Conservation (phyloP, 2,888 invertebrate genomes). For the Sinelater perroti region DNA sequence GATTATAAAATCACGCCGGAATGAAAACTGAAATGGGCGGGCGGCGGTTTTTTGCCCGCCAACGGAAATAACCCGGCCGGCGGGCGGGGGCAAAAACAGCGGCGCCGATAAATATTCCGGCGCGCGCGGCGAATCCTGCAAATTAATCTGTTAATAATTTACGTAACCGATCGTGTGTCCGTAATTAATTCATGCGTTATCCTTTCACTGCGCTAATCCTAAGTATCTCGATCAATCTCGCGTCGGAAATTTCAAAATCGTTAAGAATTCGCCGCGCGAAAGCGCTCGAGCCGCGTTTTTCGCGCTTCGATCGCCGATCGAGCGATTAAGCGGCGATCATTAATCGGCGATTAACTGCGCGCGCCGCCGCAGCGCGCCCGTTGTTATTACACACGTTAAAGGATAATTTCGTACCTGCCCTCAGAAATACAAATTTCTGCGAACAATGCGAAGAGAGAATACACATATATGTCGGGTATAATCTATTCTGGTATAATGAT, state of each 20-base stretch:
- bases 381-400: constrained; percentile 26
- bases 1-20: too few relatives aligned
- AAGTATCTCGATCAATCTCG: constrained; percentile 6
- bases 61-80: too few relatives aligned
- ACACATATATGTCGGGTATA: constrained; percentile 50
- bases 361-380: background rate
- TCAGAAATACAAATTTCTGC: constrained; percentile 36
- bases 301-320: too few relatives aligned
- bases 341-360: too few relatives aligned
- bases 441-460: constrained; percentile 37
- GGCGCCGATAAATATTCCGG: too few relatives aligned
- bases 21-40: too few relatives aligned
- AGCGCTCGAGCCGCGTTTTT: too few relatives aligned
- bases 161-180: constrained; percentile 1
- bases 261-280: constrained; percentile 1
- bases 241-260: background rate
- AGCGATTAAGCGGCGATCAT: too few relatives aligned
- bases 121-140: too few relatives aligned
- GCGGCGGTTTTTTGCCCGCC: too few relatives aligned
- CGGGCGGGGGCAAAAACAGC: too few relatives aligned
- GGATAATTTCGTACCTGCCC: constrained; percentile 34
- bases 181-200: constrained; percentile 1
- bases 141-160: constrained; percentile 4
- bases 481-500: constrained; percentile 61
- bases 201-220: constrained; percentile 8